phyloP scores from a whole-genome alignment of 2,888 invertebrate species.

The Hoplodrina blanda region DNA sequence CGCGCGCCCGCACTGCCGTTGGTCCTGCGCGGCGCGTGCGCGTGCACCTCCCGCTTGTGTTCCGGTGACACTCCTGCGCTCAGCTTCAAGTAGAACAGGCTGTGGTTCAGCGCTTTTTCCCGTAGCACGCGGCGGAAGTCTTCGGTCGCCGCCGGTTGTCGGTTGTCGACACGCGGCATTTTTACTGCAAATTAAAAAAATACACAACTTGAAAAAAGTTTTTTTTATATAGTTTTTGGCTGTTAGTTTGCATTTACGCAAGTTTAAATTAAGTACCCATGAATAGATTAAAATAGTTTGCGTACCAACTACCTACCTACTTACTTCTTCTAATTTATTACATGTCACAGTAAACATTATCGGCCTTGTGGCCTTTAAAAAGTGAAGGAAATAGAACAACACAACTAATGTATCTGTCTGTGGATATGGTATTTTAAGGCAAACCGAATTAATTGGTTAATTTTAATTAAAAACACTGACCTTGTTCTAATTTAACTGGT shows the following conservation, averaged over 20 bases:
- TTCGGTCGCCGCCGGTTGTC: constrained; percentile 77
- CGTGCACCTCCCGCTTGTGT: constrained; percentile 68
- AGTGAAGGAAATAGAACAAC: constrained; percentile 43
- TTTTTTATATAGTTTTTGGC: no score
- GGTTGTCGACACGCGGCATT: constrained; percentile 84
- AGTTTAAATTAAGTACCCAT: constrained; percentile 14
- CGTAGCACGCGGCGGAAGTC: constrained; percentile 88
- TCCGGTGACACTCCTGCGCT: constrained; percentile 79
- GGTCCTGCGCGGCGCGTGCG: constrained; percentile 66
- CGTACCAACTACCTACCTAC: constrained; percentile 4
- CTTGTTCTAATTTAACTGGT: constrained; percentile 57
- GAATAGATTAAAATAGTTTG: constrained; percentile 19
- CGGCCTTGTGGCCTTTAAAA: constrained; percentile 40
- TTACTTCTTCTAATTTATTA: constrained; percentile 48
- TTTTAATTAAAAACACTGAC: constrained; percentile 59
- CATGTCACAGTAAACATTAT: constrained; percentile 46
- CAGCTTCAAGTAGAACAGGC: constrained; percentile 87
- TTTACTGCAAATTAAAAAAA: constrained; percentile 56
- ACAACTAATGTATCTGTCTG: constrained; percentile 1
- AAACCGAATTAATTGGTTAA: constrained; percentile 33
- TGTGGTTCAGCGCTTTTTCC: constrained; percentile 88
- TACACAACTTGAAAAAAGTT: neutral
- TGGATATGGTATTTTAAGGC: constrained; percentile 40
- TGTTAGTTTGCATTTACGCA: constrained; percentile 6
- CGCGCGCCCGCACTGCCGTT: constrained; percentile 81